Percentiles rank a stretch among this genome's conserved stretches.
phyloP scores from a whole-genome alignment of 1,140 invertebrate species.

The Drosophila repletoides region DNA sequence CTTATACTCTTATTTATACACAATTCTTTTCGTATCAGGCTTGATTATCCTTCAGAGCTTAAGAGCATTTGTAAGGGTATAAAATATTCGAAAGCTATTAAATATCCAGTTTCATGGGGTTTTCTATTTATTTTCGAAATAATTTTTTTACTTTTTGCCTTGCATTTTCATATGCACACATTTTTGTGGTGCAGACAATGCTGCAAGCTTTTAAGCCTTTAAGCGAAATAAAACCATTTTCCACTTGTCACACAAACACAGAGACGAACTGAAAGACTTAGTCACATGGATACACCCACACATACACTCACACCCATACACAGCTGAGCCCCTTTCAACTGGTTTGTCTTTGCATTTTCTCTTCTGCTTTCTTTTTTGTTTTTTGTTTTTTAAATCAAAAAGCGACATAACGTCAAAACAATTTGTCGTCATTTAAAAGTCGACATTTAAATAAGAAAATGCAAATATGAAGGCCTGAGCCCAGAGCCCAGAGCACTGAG shows the following conservation, averaged over 20 bases:
- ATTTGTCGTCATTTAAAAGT: slow-evolving; percentile 80
- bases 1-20: no score
- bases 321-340: slow-evolving; percentile 55
- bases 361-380: slow-evolving; percentile 4
- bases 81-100: no score
- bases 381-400: slow-evolving; percentile 70
- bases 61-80: no score
- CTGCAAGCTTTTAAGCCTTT: slow-evolving; percentile 65
- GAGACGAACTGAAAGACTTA: not conserved
- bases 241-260: slow-evolving; percentile 39
- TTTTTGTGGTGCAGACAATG: slow-evolving; percentile 31
- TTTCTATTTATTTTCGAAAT: slow-evolving; percentile 4
- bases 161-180: slow-evolving; percentile 26
- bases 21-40: not conserved
- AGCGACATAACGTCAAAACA: slow-evolving; percentile 80
- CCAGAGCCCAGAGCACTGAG: not conserved
- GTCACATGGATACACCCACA: slow-evolving; percentile 10
- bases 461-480: slow-evolving; percentile 56
- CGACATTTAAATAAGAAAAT: slow-evolving; percentile 81
- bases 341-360: slow-evolving; percentile 51
- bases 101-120: not conserved
- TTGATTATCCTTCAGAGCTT: not conserved
- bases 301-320: not conserved
- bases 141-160: slow-evolving; percentile 9
- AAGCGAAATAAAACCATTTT: slow-evolving; percentile 56